phyloP scores from a whole-genome alignment of 2,888 invertebrate genomes.

The Oasisia sp. region DNA sequence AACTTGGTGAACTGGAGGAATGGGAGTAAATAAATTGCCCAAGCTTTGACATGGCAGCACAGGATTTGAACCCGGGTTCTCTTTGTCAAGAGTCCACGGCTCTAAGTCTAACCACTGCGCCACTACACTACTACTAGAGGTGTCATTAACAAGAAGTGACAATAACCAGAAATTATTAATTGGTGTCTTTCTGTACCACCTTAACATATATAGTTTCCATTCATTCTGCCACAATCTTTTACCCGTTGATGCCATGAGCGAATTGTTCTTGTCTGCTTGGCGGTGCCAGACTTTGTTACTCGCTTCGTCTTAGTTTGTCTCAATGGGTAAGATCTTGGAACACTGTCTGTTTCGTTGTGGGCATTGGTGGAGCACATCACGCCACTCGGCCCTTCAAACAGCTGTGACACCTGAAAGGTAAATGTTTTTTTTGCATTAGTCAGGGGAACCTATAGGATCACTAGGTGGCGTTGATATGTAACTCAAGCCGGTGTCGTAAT shows the following conservation, averaged over 20 bases:
- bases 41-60: too few species aligned
- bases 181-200: too few species aligned
- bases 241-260: neutral
- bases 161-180: too few species aligned
- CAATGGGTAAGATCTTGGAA: conserved; percentile 32
- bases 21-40: too few species aligned
- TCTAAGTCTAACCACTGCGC: too few species aligned
- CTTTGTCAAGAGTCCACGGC: too few species aligned
- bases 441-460: neutral
- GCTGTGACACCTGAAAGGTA: neutral
- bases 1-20: too few species aligned
- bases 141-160: too few species aligned
- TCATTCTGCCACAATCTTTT: neutral
- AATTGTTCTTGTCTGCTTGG: neutral
- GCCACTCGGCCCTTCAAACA: conserved; percentile 49
- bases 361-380: conserved; percentile 41
- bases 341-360: conserved; percentile 49
- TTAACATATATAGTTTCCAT: neutral
- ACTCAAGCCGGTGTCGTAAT: too few species aligned
- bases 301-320: conserved; percentile 34
- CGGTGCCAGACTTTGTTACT: neutral
- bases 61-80: too few species aligned
- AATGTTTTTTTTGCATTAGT: neutral
- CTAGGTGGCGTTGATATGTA: too few species aligned
- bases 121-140: too few species aligned